Evolutionary conservation across 2,888 invertebrate genomes (phyloP), one percentile per base, ranked within the genome.

Genomic region (Aphodius sticticus): DNA sequence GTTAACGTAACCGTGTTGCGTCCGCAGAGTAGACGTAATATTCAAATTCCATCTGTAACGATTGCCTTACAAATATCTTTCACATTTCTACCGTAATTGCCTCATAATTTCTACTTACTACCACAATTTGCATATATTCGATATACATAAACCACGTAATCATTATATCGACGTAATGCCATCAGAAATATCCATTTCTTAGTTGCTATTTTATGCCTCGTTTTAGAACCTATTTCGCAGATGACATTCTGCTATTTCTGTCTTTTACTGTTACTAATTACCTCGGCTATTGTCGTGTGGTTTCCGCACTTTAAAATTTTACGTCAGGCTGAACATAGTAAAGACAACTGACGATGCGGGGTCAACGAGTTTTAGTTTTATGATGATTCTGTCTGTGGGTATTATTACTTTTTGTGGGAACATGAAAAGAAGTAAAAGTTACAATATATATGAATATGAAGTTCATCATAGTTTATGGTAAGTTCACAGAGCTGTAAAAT

Each of bases 281-380:
- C 53, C 53, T 53, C 12, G 53, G 3, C 53, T 5, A 53, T 53
- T 53, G 53, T 53, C 53, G 12, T 12, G 53, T 12, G 53, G 53
- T 53, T 53, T 53, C 53, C 53, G 53, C 53, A 53, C 53, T 53
- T 53, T 53, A 53, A 53, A 53, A 53, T 53, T 53, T 53, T 53
- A 53, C 53, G 53, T 53, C 53, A 7, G 53, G 53, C 6, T 53
- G 53, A 53, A 53, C 53, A 53, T 53, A 7, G 53, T 53, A 7
- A 12, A 9, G 53, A 53, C 12, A 12, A 53, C 53, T 26, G 26
- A 26, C 26, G 26, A 26, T 26, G 3, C 26, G 26, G 53, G 53
- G 53, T 53, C 53, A 53, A 53, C 53, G 9, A 53, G 53, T 53
- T 53, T 53, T 12, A 53, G 53, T 53, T 53, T 53, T 53, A 53